Base-by-base conservation (phyloP, 2,888 invertebrate genomes). In the Cryptocheilus praepositus region DNA sequence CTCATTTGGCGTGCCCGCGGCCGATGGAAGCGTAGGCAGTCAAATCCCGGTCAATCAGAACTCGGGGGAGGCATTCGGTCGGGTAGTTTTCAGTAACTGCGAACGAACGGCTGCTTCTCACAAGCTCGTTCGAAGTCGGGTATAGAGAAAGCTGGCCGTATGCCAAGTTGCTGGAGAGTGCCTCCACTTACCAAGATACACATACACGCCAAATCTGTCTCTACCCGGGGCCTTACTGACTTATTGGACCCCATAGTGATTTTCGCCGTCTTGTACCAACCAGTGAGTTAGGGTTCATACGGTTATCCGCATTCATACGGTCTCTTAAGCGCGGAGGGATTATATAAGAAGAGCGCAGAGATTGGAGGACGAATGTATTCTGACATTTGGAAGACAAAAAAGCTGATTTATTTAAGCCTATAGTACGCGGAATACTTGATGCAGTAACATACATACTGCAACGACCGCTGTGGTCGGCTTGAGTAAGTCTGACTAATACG, bases 171-270 rank as follows among this genome's bases (percentile, higher is more conserved):
- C 73, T 76, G 49, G 80, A 79, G 82, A 85, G 84, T 84, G 83
- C 82, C 83, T 83, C 84, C 85, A 85, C 85, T 87, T 87, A 85
- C 83, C 82, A 79, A 81, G 77, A 83, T 81, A 83, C 83, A 79
- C 79, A 76, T 70, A 77, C 73, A 81, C 70, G 71, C 70, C 71
- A 78, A 75, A 80, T 76, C 77, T 73, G 76, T 79, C 76, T 79
- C 77, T 63, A 59, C 25, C 25, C 72, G 67, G 64, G 36, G 69
- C 70, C 72, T 68, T 63, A 55, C 73, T 73, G 78, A 82, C 80
- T 83, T 82, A 81, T 82, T 81, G 80, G 76, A 78, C 64, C 69
- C 67, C 22, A 60, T 69, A 74, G 70, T 58, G 76, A 64, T 64
- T 66, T 67, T 73, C 65, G 63, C 64, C 65, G 55, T n/a, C 22